These are phyloP conservation scores for Romanogobio albipinnatus DNA, from an alignment of 2,113 vertebrate species.

Conservation along the genomic window DNA sequence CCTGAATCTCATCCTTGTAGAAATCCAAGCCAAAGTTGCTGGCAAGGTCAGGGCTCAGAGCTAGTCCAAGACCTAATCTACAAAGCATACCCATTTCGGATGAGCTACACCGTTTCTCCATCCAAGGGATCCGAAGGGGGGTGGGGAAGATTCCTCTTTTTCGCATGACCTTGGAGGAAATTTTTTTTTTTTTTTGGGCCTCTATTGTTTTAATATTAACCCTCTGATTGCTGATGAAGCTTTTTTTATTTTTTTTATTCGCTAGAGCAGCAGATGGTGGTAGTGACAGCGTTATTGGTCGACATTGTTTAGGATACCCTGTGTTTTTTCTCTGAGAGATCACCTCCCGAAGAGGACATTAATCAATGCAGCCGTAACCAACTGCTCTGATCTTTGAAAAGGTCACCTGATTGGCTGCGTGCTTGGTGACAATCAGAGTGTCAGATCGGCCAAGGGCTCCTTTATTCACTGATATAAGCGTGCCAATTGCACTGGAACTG, in stretches of 20 bases:
- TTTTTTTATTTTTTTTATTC: neutral
- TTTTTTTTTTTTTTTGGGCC: neutral
- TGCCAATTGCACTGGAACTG: neutral
- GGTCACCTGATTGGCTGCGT: conserved; percentile 43
- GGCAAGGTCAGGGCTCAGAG: conserved; percentile 51
- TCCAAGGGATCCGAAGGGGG: neutral
- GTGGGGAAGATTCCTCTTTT: neutral
- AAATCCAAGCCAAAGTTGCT: conserved; percentile 30
- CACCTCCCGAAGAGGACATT: neutral
- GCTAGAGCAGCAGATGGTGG: neutral
- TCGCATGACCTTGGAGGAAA: conserved; percentile 35
- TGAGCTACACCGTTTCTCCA: neutral
- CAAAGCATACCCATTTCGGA: conserved; percentile 48
- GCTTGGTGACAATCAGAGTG: conserved; percentile 36
- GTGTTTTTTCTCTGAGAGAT: conserved; percentile 15
- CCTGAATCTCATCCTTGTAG: conserved; percentile 16
- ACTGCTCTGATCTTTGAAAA: conserved; percentile 32
- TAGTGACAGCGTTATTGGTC: neutral
- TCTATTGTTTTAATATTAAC: neutral
- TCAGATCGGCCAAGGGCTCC: conserved; percentile 36
- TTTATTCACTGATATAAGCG: conserved; percentile 24
- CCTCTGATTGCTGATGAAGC: conserved; percentile 7
- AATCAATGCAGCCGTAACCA: conserved; percentile 44
- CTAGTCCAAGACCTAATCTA: conserved; percentile 39
- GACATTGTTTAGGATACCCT: neutral